Base-by-base conservation (phyloP, 2,888 invertebrate genomes). In the Folsomia candida region DNA sequence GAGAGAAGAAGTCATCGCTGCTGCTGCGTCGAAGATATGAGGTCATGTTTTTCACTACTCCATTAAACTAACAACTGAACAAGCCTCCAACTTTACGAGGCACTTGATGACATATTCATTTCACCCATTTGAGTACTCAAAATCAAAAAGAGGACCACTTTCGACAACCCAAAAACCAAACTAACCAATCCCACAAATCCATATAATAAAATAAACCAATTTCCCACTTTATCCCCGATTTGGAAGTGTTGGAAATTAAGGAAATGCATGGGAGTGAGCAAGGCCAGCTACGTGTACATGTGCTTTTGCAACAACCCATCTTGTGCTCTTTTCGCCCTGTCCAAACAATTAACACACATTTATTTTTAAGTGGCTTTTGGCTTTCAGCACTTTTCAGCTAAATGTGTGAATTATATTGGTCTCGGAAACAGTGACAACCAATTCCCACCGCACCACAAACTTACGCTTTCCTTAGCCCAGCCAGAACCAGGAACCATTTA, bases 101-200 rank as follows among this genome's bases (percentile, higher is more conserved):
- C 28, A 68, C 69, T 76, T 74, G 78, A 78, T 78, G 78, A 78
- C 77, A 78, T 76, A 78, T 77, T 75, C 74, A 71, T 74, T 73
- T 72, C 68, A 64, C 51, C 58, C 25, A 37, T 26, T 54, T 28
- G 57, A 66, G 27, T n/a, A n/a, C n/a, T n/a, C n/a, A 18, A 54
- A 22, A 6, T 54, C n/a, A 37, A 37, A 37, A 37, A 37, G 37
- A n/a, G 37, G 37, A 20, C 54, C 20, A 22, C 6, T 6, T 54
- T 54, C n/a, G 54, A 20, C 54, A 54, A 20, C 20, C 20, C 18
- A 18, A 47, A 11, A 11, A 47, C n/a, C 54, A 37, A 37, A 37
- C 54, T 14, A 54, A 54, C 18, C 20, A 54, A 20, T 54, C 4
- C 54, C 54, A 54, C 54, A 22, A 54, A 54, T 20, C 54, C 54